Conservation (phyloP, 1,140 invertebrate genomes). For the Megalopta genalis region DNA sequence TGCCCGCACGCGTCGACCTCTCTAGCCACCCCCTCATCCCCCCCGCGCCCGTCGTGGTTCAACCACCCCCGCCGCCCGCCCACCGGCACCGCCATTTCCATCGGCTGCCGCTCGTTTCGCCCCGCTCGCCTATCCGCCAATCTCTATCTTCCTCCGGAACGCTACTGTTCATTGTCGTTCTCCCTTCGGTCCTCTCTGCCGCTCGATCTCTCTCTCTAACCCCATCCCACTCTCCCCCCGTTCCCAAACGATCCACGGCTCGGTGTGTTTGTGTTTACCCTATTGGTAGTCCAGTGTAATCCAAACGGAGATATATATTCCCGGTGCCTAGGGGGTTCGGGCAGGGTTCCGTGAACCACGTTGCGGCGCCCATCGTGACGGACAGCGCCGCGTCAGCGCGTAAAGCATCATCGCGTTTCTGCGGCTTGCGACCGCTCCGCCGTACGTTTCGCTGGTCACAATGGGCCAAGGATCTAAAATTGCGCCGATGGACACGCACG, state of each 20-base stretch:
- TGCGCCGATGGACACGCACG: background rate
- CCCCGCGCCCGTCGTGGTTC: constrained; percentile 35
- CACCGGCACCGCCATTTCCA: constrained; percentile 55
- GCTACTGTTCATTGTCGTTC: constrained; percentile 3
- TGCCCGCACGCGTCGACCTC: constrained; percentile 69
- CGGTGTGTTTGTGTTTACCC: constrained; percentile 69
- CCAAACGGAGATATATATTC: constrained; percentile 69
- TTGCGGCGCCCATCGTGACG: constrained; percentile 71
- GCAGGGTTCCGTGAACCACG: constrained; percentile 55
- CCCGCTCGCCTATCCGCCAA: constrained; percentile 14
- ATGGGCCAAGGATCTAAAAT: constrained; percentile 32
- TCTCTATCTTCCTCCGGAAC: constrained; percentile 17
- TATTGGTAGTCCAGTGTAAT: constrained; percentile 76
- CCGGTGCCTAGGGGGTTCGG: constrained; percentile 36
- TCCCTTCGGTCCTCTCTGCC: background rate
- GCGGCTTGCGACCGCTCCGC: constrained; percentile 40
- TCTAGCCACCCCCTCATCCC: constrained; percentile 41
- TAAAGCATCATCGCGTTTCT: constrained; percentile 68
- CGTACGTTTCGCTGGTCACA: constrained; percentile 41
- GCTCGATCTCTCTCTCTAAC: too few species aligned
- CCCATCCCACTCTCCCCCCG: constrained; percentile 2
- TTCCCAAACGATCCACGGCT: constrained; percentile 10
- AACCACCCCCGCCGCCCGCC: constrained; percentile 34
- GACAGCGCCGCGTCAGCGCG: constrained; percentile 72
- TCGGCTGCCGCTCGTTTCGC: constrained; percentile 42